Evolutionary conservation across 2,113 vertebrate genomes (phyloP), one percentile per base, ranked within the genome.

Genomic region (Rhinoderma darwinii): DNA sequence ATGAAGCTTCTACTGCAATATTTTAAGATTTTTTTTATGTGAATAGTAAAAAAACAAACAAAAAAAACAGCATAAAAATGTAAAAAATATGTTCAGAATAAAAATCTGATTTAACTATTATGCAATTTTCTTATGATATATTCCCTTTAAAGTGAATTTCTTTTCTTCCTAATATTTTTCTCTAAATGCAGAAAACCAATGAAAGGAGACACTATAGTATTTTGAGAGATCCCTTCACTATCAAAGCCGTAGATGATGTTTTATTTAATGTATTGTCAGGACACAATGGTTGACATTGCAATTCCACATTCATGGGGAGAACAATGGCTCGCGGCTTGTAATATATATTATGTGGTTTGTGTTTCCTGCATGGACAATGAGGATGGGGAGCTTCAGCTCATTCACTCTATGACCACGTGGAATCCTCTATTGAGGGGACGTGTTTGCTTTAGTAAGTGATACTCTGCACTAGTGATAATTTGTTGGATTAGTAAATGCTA

Each of bases 361-460:
- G 43, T 75, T 84, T 84, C 68, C 54, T 86, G 59, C 30, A 68
- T 50, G 35, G 30, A 63, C 54, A 76, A 85, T 61, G 74, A 32
- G 66, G 82, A 68, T n/a, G 44, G 37, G 82, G 74, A 15, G 43
- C 41, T n/a, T 8, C 17, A 2, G 32, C 27, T 66, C 75, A 43
- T 86, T 79, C 41, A 79, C 25, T 78, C 50, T 35, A 47, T 68
- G 44, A 68, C 76, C 43, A 79, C 61, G 73, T 41, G 41, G 8
- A 70, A 14, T 7, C 51, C 84, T 79, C 84, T 39, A 68, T 66
- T 61, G 41, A 66, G 74, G 77, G 12, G 15, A 17, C 22, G 22
- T 41, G 59, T 79, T 78, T 86, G 44, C 59, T 72, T 86, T 54
- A 70, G 75, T 86, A 72, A 86, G 84, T 79, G 61, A 79, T 81